Evolutionary conservation across 35 echinoderm and acorn worm genomes (phyloP).

Genomic region (Lytechinus pictus): DNA sequence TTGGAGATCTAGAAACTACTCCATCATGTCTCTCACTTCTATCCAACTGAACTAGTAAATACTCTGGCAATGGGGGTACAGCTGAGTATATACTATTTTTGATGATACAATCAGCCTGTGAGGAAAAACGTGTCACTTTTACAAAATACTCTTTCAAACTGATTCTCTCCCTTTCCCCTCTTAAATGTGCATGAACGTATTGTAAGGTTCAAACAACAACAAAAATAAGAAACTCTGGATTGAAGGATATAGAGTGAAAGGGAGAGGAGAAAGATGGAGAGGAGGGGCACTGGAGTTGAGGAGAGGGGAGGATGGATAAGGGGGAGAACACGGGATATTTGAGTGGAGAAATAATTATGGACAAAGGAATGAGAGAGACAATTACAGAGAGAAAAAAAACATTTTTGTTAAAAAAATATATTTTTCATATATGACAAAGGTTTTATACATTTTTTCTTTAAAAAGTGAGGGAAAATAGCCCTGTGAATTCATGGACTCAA

Average conservation of each 20-base stretch:
- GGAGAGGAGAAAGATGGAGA: not conserved
- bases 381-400: no score
- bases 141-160: not conserved
- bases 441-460: no score
- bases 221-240: not conserved
- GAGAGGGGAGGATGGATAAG: not conserved
- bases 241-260: not conserved
- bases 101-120: not conserved
- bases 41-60: not conserved
- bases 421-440: no score
- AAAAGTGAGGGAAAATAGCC: no score
- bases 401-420: no score
- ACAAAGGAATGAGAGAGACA: not conserved
- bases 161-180: not conserved
- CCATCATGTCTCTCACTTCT: not conserved
- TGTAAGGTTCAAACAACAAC: not conserved
- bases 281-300: not conserved
- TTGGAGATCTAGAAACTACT: not conserved
- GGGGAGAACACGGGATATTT: not conserved
- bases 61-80: constrained; percentile 7
- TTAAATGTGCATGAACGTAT: not conserved
- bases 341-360: not conserved
- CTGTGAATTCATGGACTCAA: no score
- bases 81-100: constrained; percentile 7
- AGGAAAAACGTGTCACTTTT: constrained; percentile 22